Evolutionary conservation across 2,797 vertebrate species (phyloP).

Genomic region (Xerus rutilus): DNA sequence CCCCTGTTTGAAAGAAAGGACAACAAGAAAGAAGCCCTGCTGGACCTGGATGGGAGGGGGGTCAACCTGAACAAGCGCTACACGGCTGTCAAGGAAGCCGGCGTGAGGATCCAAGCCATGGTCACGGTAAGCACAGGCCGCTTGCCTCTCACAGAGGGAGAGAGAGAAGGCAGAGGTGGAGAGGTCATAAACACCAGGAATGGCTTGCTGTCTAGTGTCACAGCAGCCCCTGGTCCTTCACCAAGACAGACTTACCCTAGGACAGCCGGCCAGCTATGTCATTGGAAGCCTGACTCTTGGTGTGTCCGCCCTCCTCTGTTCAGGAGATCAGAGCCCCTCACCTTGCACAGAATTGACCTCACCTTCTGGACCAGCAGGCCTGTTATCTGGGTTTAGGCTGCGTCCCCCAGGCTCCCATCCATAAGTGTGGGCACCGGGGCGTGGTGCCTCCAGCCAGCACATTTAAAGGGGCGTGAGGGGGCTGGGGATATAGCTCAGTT

Average conservation of each 20-base stretch:
- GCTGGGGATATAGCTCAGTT: too few species aligned
- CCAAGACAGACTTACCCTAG: accelerated
- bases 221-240: neutral
- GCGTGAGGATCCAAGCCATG: slow-evolving; percentile 86
- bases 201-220: too few species aligned
- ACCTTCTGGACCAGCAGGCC: accelerated
- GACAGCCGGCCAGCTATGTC: accelerated
- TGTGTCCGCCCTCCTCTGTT: accelerated
- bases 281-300: accelerated
- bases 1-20: slow-evolving; percentile 89
- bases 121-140: slow-evolving; percentile 81
- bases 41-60: slow-evolving; percentile 86
- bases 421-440: accelerated
- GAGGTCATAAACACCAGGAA: accelerated
- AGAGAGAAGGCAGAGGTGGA: accelerated
- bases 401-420: accelerated
- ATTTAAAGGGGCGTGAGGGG: accelerated
- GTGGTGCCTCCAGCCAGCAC: accelerated
- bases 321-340: neutral
- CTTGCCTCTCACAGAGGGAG: accelerated
- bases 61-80: slow-evolving; percentile 81
- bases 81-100: slow-evolving; percentile 71
- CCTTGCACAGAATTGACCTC: accelerated
- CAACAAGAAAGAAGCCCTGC: slow-evolving; percentile 83
- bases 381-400: neutral